phyloP scores from a whole-genome alignment of 1,140 invertebrate genomes.

The Danaus plexippus region DNA sequence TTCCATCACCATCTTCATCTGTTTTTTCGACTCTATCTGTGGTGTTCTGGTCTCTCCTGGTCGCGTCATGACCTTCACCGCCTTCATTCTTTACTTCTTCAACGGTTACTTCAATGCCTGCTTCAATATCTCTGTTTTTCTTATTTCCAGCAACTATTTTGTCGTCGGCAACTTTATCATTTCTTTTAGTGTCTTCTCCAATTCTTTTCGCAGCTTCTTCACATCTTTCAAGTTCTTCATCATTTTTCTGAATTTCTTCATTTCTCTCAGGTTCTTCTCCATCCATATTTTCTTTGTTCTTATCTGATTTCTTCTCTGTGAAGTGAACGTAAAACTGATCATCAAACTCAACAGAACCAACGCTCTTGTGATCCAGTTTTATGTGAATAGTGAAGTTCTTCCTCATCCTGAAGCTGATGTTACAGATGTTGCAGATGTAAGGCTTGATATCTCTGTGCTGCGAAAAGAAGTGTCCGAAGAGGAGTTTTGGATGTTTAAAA shows the following conservation, averaged over 20 bases:
- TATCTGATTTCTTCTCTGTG: constrained; percentile 38
- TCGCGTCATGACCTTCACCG: neutral
- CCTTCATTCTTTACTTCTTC: neutral
- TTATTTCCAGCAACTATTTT: too few species aligned
- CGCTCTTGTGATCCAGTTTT: constrained; percentile 43
- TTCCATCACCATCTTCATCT: too few species aligned
- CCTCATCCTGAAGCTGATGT: constrained; percentile 41
- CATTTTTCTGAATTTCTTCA: too few species aligned
- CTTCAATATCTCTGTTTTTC: too few species aligned
- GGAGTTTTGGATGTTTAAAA: constrained; percentile 48
- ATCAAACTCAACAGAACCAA: constrained; percentile 58
- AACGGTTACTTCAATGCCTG: constrained; percentile 2
- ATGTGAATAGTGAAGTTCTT: constrained; percentile 56
- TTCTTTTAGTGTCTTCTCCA: too few species aligned
- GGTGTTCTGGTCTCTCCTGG: neutral
- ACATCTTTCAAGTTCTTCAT: too few species aligned
- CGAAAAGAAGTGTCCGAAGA: constrained; percentile 49
- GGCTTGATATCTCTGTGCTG: constrained; percentile 47
- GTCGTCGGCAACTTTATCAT: too few species aligned
- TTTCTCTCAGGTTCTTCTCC: too few species aligned
- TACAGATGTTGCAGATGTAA: constrained; percentile 52
- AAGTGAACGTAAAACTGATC: constrained; percentile 53
- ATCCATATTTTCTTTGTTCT: constrained; percentile 11
- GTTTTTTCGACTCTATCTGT: neutral
- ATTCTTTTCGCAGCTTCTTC: too few species aligned